Base-by-base conservation (phyloP, 1,140 invertebrate genomes). In the Drosophila tani region DNA sequence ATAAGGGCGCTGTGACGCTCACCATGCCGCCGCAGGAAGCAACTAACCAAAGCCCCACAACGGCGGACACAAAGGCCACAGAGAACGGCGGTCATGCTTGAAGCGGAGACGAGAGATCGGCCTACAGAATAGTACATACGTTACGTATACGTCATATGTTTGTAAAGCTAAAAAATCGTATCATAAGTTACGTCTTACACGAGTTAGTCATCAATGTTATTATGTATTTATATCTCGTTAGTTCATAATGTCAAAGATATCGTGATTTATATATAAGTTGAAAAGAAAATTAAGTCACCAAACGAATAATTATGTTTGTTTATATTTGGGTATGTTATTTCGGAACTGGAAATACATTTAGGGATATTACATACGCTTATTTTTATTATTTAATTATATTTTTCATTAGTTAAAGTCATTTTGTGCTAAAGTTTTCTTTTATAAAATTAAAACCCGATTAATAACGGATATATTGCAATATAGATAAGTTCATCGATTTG, bases 221-320 rank as follows among this genome's bases (percentile, higher is more conserved):
- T 85, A 85, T 88, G 70, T 90, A 90, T 85, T 85, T 85, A 85
- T 85, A 81, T 90, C 82, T 90, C 85, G 79, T 62, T 90, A 90
- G 85, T 85, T 66, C 66, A 69, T 85, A 82, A 79, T 82, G 75
- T 85, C 75, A 90, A 90, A 90, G 71, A 90, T 90, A 90, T 90
- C 85, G 85, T 90, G 85, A 90, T 90, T 66, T 90, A 90, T 49
- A 64, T 74, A 68, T 90, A 90, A 90, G 85, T 76, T 81, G 50
- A 81, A 76, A 70, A 47, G 56, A 73, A 71, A 67, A 55, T 73
- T 19, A 79, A 85, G 81, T 74, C 74, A 74, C 46, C 41, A 79
- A 43, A 38, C 58, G n/a, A 75, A 75, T 11, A 3, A 15, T n/a
- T 21, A 0, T 9, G 2, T 45, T 57, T 32, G 0, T 38, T 65